These are phyloP conservation scores for Gracilinanus agilis DNA, from an alignment of 2,113 vertebrate genomes.

Conservation along the genomic window DNA sequence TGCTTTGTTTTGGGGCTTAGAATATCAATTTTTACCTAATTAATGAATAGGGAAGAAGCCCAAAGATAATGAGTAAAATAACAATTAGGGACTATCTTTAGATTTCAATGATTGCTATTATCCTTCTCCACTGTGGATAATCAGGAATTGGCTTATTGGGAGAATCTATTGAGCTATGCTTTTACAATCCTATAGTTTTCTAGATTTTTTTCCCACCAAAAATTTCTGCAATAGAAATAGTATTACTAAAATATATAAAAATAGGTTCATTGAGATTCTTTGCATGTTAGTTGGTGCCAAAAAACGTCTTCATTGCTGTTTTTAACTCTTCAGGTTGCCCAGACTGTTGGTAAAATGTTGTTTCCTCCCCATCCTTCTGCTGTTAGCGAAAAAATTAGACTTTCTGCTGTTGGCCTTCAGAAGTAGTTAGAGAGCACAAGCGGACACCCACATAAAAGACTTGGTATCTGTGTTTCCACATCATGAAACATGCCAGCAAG, in stretches of 20 bases:
- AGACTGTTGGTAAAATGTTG: neutral
- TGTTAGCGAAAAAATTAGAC: slow-evolving; percentile 80
- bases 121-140: neutral
- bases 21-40: neutral
- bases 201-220: slow-evolving; percentile 10
- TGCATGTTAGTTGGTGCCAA: slow-evolving; percentile 9
- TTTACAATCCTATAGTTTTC: slow-evolving; percentile 1
- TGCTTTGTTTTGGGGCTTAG: neutral
- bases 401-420: slow-evolving; percentile 85
- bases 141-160: neutral
- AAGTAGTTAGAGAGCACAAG: slow-evolving; percentile 77
- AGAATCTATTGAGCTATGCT: neutral
- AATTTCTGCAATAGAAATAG: slow-evolving; percentile 52
- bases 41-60: neutral
- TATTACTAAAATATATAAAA: slow-evolving; percentile 60
- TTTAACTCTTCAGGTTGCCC: neutral
- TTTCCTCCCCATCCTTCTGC: neutral
- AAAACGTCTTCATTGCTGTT: slow-evolving; percentile 9
- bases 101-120: neutral
- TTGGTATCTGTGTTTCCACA: slow-evolving; percentile 99
- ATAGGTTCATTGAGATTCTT: slow-evolving; percentile 44
- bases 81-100: neutral
- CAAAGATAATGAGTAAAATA: neutral
- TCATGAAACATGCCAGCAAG: slow-evolving; percentile 90
- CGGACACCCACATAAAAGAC: slow-evolving; percentile 93